Evolutionary conservation across 1,140 invertebrate genomes (phyloP), one percentile per base, ranked within the genome.

Genomic region (Drosophila guanche): DNA sequence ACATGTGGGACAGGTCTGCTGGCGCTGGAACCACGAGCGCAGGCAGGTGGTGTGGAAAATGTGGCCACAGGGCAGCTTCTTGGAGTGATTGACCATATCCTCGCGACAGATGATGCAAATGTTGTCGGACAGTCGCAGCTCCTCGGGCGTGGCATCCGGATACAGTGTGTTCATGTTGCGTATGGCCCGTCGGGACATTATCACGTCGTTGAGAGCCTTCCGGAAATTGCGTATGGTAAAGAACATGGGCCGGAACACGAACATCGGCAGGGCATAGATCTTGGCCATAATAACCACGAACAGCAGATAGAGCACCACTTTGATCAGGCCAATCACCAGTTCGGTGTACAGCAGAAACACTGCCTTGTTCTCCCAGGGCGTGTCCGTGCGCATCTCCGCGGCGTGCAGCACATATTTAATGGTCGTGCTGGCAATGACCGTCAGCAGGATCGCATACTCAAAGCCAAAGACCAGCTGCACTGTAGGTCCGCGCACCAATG

Each of bases 1-100:
- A 92, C 99, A 99, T 1, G 99, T 99, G 4, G 99, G 99, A 92
- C 99, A 99, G 0, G 99, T 99, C 93, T 99, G 99, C 92, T 99
- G 99, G 8, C 99, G 94, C 93, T 99, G 99, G 92, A 99, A 99
- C 99, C 99, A 99, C 4, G 98, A 98, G 6, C 99, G 94, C n/a
- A 99, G 93, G 92, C 99, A 99, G 29, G 96, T 96, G 22, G 98
- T 97, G 92, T 99, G 99, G 93, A 99, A 99, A 84, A 99, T 99
- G 91, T 99, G 99, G 92, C 99, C 98, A 93, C 99, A 99, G 0
- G 99, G 99, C 58, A 99, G 93, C 91, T 99, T 99, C 93, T 99
- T 99, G 2, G 97, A 97, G 42, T 96, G 96, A 92, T 93, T 91
- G 29, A 94, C 91, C 93, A 94, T 94, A 71, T 94, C 93, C 66